Conservation (phyloP, 2,113 vertebrate species). For the Polypterus senegalus region DNA sequence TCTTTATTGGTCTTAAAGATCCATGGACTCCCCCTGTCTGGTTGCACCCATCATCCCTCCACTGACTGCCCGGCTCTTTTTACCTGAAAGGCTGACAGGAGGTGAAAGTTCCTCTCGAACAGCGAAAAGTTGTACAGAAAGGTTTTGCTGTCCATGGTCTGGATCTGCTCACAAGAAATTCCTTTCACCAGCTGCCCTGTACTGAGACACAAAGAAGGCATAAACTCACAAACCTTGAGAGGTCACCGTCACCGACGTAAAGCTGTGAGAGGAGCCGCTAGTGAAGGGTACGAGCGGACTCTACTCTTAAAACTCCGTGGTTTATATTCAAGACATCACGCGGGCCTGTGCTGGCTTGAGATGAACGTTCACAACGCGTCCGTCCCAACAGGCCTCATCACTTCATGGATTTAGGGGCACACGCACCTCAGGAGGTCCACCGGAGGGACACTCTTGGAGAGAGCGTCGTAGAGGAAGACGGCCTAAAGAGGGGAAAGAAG, state of each 20-base stretch:
- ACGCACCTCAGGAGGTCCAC: conserved; percentile 52
- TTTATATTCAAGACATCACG: too few relatives aligned
- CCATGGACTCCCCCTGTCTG: too few relatives aligned
- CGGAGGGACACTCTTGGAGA: conserved; percentile 27
- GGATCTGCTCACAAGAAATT: conserved; percentile 43
- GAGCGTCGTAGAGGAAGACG: conserved; percentile 48
- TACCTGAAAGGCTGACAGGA: conserved; percentile 59
- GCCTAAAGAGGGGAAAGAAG: conserved; percentile 41
- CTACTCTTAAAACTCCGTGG: too few relatives aligned
- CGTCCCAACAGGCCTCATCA: too few relatives aligned
- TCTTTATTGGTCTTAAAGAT: too few relatives aligned
- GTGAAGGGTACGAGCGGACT: too few relatives aligned
- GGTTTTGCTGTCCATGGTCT: conserved; percentile 31
- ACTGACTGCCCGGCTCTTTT: background rate
- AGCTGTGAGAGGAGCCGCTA: too few relatives aligned
- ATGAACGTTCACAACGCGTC: too few relatives aligned
- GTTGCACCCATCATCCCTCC: too few relatives aligned
- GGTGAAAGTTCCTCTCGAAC: conserved; percentile 47
- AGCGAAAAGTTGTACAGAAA: conserved; percentile 40
- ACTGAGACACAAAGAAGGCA: conserved; percentile 25
- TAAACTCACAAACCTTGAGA: too few relatives aligned
- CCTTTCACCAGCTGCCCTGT: conserved; percentile 56
- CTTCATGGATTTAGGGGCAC: background rate
- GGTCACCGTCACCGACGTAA: too few relatives aligned
- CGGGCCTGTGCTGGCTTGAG: too few relatives aligned